These are phyloP conservation scores for Villa cingulata DNA, from an alignment of 2,888 invertebrate genomes.

Conservation along the genomic window DNA sequence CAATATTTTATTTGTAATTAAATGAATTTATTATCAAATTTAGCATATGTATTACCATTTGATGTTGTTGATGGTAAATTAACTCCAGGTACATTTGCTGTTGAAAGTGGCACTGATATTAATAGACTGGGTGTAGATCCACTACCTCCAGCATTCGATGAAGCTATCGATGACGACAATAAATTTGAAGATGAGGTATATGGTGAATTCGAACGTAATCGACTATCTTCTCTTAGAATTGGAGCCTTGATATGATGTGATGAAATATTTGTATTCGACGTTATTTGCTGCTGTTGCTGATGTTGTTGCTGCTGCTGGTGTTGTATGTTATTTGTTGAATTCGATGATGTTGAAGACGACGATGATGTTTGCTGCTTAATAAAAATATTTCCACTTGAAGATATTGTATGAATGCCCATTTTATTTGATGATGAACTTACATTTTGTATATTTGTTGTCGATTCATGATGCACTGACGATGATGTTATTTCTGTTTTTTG, in stretches of 20 bases:
- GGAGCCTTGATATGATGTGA: conserved; percentile 10
- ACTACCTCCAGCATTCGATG: conserved; percentile 12
- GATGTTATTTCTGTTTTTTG: conserved; percentile 35
- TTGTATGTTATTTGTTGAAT: not conserved
- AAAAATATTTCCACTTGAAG: not conserved
- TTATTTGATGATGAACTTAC: conserved; percentile 17
- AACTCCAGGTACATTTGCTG: conserved; percentile 37
- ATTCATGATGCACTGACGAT: conserved; percentile 16
- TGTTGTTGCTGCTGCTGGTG: too few relatives aligned
- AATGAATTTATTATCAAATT: too few relatives aligned
- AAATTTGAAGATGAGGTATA: conserved; percentile 8
- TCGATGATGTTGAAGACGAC: not conserved
- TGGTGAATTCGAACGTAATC: conserved; percentile 11
- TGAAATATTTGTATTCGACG: conserved; percentile 3
- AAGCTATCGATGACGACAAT: not conserved
- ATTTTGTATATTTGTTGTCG: conserved; percentile 22
- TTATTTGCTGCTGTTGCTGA: not conserved
- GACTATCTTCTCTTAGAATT: conserved; percentile 12
- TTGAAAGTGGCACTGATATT: conserved; percentile 49
- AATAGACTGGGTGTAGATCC: conserved; percentile 41
- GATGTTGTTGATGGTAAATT: conserved; percentile 27
- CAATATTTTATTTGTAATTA: not conserved
- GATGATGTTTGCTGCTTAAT: conserved; percentile 10
- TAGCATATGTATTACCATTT: conserved; percentile 10
- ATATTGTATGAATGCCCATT: conserved; percentile 4